phyloP scores from a whole-genome alignment of 1,140 invertebrate species.

The Kradibia gibbosae region DNA sequence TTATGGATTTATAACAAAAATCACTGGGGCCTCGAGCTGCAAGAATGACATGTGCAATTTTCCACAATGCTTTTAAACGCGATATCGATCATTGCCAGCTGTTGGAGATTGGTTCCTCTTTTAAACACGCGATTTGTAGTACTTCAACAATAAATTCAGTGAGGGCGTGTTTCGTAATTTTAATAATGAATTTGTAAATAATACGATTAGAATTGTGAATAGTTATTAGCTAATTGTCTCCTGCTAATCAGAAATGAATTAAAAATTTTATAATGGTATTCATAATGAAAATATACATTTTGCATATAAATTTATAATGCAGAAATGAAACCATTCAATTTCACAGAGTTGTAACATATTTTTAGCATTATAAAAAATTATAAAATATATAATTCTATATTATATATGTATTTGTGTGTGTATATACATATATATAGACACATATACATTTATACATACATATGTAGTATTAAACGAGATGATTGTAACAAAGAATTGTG shows the following conservation, averaged over 20 bases:
- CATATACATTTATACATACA: conserved; percentile 34
- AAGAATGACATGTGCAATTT: conserved; percentile 21
- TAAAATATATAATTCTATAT: neutral
- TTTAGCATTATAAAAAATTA: conserved; percentile 4
- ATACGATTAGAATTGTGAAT: neutral
- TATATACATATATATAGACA: neutral
- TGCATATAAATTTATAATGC: conserved; percentile 28
- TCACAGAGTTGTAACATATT: neutral
- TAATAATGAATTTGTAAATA: neutral
- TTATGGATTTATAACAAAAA: conserved; percentile 56
- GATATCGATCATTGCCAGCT: too few species aligned
- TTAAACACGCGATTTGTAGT: neutral
- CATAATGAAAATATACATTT: conserved; percentile 20
- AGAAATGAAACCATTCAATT: neutral
- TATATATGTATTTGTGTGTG: neutral
- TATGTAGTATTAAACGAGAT: neutral
- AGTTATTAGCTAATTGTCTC: neutral
- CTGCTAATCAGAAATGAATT: conserved; percentile 23
- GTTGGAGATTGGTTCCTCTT: too few species aligned
- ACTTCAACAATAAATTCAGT: neutral
- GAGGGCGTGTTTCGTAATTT: neutral
- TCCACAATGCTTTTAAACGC: neutral
- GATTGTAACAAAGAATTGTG: neutral
- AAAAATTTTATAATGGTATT: conserved; percentile 12
- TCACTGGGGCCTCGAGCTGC: conserved; percentile 7